phyloP scores from a whole-genome alignment of 2,113 vertebrate genomes.

The Chrysochloris asiatica region DNA sequence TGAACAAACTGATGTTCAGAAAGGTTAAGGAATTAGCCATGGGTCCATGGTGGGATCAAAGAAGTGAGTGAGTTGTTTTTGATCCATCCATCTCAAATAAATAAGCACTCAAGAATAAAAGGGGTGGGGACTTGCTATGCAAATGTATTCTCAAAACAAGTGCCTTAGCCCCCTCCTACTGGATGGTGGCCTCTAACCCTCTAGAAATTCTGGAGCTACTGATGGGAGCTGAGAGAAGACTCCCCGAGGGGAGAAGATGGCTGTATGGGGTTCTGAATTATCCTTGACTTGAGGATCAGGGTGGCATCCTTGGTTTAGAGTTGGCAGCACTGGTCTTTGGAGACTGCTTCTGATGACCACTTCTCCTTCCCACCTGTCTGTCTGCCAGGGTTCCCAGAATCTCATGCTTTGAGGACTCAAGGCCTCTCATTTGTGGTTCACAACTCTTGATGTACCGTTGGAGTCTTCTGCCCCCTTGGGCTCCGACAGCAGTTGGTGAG shows the following conservation, averaged over 20 bases:
- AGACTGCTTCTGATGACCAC: slow-evolving; percentile 62
- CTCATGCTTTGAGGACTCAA: slow-evolving; percentile 15
- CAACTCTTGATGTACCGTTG: slow-evolving; percentile 48
- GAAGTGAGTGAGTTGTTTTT: not conserved
- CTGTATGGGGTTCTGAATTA: slow-evolving; percentile 60
- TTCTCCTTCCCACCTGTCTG: slow-evolving; percentile 54
- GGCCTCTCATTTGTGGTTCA: slow-evolving; percentile 1
- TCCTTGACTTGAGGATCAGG: slow-evolving; percentile 61
- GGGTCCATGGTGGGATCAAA: not conserved
- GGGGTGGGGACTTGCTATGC: not conserved
- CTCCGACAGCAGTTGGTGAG: slow-evolving; percentile 36
- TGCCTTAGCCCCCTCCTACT: not conserved
- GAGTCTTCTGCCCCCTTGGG: not conserved
- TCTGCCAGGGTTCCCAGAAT: not conserved
- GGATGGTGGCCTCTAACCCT: not conserved
- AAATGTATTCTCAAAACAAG: not conserved
- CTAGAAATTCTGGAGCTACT: slow-evolving; percentile 35
- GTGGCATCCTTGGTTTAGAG: slow-evolving; percentile 45
- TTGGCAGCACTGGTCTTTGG: slow-evolving; percentile 59
- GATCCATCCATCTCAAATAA: not conserved
- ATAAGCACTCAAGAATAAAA: slow-evolving; percentile 28
- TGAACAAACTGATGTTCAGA: slow-evolving; percentile 25
- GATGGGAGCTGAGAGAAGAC: slow-evolving; percentile 38
- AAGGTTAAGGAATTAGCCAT: not conserved
- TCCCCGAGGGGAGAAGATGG: not conserved